phyloP scores from a whole-genome alignment of 2,113 vertebrate genomes.

The Athene cunicularia region DNA sequence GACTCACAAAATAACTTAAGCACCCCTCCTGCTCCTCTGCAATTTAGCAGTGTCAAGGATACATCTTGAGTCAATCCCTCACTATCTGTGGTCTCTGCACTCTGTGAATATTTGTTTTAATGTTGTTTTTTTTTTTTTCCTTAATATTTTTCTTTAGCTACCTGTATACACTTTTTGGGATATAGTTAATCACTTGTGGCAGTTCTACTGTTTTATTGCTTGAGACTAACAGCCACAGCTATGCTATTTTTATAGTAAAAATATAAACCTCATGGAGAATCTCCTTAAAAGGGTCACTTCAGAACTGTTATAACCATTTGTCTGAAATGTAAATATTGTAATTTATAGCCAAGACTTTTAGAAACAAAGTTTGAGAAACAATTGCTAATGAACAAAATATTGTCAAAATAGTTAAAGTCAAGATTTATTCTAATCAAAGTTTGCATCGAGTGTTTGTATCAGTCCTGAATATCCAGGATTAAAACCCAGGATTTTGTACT shows the following conservation, averaged over 20 bases:
- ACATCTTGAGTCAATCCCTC: background rate
- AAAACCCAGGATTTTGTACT: background rate
- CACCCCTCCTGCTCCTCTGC: background rate
- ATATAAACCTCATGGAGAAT: background rate
- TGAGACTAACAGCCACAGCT: background rate
- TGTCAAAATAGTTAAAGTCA: background rate
- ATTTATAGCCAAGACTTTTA: background rate
- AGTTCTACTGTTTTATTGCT: background rate
- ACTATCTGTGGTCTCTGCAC: background rate
- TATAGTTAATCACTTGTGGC: background rate
- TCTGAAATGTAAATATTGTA: background rate
- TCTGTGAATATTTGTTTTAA: background rate
- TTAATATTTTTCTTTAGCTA: slow-evolving; percentile 50
- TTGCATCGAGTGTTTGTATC: background rate
- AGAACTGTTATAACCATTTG: background rate
- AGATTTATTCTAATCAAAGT: background rate
- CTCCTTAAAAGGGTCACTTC: background rate
- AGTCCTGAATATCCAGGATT: background rate
- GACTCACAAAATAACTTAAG: background rate
- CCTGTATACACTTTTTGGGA: background rate
- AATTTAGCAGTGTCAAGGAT: background rate
- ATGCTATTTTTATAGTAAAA: background rate
- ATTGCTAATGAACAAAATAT: background rate
- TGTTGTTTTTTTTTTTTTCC: slow-evolving; percentile 8
- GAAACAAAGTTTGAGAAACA: background rate